A percentile compares a stretch with the other conserved stretches of the same genome.
Conservation (phyloP, 2,797 vertebrate species). For the Protonibea diacanthus region DNA sequence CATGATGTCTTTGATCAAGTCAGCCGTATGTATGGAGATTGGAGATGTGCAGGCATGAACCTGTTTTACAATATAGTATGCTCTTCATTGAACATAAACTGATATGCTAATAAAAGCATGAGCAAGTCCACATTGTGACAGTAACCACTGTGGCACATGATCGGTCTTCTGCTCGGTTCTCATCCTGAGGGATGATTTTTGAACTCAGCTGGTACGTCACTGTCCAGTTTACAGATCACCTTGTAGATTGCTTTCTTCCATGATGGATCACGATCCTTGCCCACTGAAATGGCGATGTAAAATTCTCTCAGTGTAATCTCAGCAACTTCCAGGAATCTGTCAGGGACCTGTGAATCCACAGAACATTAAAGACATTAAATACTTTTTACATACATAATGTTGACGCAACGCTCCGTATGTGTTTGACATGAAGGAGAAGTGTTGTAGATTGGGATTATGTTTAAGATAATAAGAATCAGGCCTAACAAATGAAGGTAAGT, state of each 20-base stretch:
- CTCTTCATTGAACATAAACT: not conserved
- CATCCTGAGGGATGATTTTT: slow-evolving; percentile 80
- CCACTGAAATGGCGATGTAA: slow-evolving; percentile 88
- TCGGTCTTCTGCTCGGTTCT: slow-evolving; percentile 16
- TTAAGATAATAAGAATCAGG: not conserved
- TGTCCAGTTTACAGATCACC: slow-evolving; percentile 95
- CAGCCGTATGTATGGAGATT: not conserved
- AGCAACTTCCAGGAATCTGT: slow-evolving; percentile 90
- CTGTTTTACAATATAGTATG: not conserved
- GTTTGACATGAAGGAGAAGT: not conserved
- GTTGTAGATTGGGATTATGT: not conserved
- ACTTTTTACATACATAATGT: not conserved
- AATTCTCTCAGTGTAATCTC: slow-evolving; percentile 92
- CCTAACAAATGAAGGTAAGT: slow-evolving; percentile 46
- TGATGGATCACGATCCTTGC: slow-evolving; percentile 90
- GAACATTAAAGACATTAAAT: not conserved
- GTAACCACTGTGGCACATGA: slow-evolving; percentile 48
- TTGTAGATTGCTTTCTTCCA: slow-evolving; percentile 98
- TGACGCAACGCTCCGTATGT: not conserved
- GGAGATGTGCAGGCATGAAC: not conserved
- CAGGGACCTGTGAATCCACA: slow-evolving; percentile 87
- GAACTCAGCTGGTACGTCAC: slow-evolving; percentile 89
- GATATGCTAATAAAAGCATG: not conserved
- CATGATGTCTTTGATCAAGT: not conserved
- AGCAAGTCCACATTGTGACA: slow-evolving; percentile 57